Conservation (phyloP, 2,888 invertebrate genomes). For the Xanthostigma xanthostigma region DNA sequence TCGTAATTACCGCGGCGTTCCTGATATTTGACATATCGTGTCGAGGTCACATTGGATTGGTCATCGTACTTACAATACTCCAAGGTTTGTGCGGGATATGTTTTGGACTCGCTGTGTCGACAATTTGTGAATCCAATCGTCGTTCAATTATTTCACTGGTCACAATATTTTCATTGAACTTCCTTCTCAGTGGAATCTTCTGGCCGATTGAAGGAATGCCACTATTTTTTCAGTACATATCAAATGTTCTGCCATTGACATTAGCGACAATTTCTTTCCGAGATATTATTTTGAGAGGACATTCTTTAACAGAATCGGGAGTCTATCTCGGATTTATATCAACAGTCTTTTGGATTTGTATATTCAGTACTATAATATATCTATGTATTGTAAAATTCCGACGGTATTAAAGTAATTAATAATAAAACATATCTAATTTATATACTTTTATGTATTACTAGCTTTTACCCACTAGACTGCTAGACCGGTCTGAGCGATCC, state of each 20-base stretch:
- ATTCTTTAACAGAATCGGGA: slow-evolving; percentile 63
- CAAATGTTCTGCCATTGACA: slow-evolving; percentile 72
- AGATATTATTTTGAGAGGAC: slow-evolving; percentile 75
- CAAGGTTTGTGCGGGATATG: slow-evolving; percentile 95
- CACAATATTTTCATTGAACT: slow-evolving; percentile 88
- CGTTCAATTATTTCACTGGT: slow-evolving; percentile 87
- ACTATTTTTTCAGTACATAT: slow-evolving; percentile 58
- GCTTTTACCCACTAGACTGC: too few species aligned
- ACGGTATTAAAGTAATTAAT: too few species aligned
- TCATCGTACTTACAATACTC: slow-evolving; percentile 69
- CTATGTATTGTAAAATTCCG: too few species aligned
- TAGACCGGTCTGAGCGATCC: too few species aligned
- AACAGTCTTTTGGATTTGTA: slow-evolving; percentile 70
- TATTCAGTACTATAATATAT: slow-evolving; percentile 56
- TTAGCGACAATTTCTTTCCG: slow-evolving; percentile 84
- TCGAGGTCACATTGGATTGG: slow-evolving; percentile 73
- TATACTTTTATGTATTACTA: too few species aligned
- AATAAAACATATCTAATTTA: too few species aligned
- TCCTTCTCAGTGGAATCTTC: slow-evolving; percentile 83
- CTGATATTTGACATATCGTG: slow-evolving; percentile 80
- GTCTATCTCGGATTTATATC: slow-evolving; percentile 82
- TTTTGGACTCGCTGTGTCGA: slow-evolving; percentile 88
- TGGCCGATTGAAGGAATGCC: slow-evolving; percentile 98
- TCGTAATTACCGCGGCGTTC: slow-evolving; percentile 85
- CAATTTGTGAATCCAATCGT: slow-evolving; percentile 78